Evolutionary conservation across 2,888 invertebrate species (phyloP).

Genomic region (Microplitis deprimator): DNA sequence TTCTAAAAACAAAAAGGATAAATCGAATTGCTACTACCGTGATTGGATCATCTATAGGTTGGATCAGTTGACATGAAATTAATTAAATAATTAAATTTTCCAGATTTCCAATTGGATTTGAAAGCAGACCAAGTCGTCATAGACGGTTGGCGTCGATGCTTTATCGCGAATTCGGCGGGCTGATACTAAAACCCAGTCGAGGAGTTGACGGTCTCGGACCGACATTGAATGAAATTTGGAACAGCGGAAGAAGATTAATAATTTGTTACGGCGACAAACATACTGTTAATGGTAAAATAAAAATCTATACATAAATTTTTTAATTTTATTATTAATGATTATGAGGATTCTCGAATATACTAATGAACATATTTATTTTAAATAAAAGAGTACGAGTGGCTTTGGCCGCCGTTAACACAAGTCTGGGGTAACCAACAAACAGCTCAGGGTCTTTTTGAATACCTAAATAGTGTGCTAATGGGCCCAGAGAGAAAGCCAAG

Average conservation of each 20-base stretch:
- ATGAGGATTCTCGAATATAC: not conserved
- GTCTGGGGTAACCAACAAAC: slow-evolving; percentile 76
- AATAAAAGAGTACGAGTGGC: slow-evolving; percentile 74
- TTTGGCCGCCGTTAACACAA: slow-evolving; percentile 78
- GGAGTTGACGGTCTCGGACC: slow-evolving; percentile 72
- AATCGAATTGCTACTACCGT: not conserved
- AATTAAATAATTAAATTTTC: not conserved
- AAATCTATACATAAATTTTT: too few relatives aligned
- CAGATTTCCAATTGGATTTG: slow-evolving; percentile 81
- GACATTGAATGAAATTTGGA: slow-evolving; percentile 76
- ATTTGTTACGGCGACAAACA: slow-evolving; percentile 75
- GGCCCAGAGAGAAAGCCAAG: slow-evolving; percentile 61
- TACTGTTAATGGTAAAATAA: slow-evolving; percentile 70
- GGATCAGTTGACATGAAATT: not conserved
- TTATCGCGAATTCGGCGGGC: slow-evolving; percentile 74
- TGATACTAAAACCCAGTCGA: slow-evolving; percentile 72
- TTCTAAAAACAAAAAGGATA: not conserved
- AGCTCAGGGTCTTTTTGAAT: slow-evolving; percentile 60
- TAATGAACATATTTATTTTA: slow-evolving; percentile 9
- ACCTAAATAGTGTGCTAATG: slow-evolving; percentile 62
- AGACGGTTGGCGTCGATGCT: slow-evolving; percentile 74
- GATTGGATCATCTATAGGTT: too few relatives aligned
- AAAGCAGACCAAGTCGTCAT: slow-evolving; percentile 73
- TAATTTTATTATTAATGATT: not conserved
- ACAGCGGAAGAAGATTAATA: slow-evolving; percentile 74